phyloP scores from a whole-genome alignment of 2,113 vertebrate genomes.

The Scomber scombrus region DNA sequence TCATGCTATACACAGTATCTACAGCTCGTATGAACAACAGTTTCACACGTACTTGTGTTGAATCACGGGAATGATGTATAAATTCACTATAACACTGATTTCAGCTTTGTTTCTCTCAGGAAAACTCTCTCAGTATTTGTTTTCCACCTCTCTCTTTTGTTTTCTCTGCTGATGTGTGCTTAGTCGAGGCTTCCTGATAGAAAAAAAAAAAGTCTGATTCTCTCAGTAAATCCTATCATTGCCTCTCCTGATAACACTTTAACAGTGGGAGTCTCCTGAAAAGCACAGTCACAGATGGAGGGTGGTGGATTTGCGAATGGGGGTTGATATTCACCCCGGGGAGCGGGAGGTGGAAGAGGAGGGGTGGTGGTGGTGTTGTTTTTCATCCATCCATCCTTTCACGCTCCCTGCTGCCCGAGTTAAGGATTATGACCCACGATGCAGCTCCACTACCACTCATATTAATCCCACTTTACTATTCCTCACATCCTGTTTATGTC shows the following conservation, averaged over 20 bases:
- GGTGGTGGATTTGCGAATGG: constrained; percentile 44
- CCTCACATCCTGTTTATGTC: constrained; percentile 3
- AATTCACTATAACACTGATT: constrained; percentile 11
- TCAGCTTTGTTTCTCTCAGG: constrained; percentile 61
- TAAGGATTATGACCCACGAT: constrained; percentile 71
- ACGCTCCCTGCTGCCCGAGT: constrained; percentile 20
- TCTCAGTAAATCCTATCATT: constrained; percentile 39
- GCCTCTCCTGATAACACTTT: constrained; percentile 6
- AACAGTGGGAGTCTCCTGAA: constrained; percentile 45
- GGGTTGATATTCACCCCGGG: constrained; percentile 5
- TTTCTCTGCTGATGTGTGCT: not conserved
- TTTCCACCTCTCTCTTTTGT: constrained; percentile 3
- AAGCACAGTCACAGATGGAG: constrained; percentile 63
- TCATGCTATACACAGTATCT: not conserved
- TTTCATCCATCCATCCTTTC: not conserved
- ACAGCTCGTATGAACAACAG: not conserved
- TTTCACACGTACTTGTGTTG: not conserved
- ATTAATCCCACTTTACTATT: constrained; percentile 61
- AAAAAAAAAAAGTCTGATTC: constrained; percentile 28
- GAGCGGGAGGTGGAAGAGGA: not conserved
- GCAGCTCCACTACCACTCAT: constrained; percentile 49
- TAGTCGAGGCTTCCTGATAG: constrained; percentile 36
- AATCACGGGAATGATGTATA: not conserved
- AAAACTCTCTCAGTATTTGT: constrained; percentile 38
- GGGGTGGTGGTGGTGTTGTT: not conserved